Evolutionary conservation across 1,140 invertebrate species (phyloP).

Genomic region (Drosophila seguyi): DNA sequence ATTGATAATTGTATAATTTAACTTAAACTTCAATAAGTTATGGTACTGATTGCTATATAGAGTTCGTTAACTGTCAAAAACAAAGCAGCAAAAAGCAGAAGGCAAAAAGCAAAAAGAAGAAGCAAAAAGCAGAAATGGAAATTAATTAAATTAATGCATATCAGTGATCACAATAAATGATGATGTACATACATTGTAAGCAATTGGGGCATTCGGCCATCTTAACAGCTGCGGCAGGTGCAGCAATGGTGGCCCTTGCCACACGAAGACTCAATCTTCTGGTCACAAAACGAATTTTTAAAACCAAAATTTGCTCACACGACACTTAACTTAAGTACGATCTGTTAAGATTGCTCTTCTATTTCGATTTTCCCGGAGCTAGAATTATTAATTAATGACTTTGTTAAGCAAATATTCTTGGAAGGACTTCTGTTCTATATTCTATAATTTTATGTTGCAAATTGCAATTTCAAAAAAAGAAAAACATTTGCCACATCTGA

Average conservation of each 20-base stretch:
- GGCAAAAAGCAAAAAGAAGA: constrained; percentile 23
- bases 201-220: constrained; percentile 15
- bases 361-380: neutral
- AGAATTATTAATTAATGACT: neutral
- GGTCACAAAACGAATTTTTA: constrained; percentile 1
- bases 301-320: constrained; percentile 9
- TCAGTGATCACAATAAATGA: constrained; percentile 69
- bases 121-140: constrained; percentile 31
- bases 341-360: neutral
- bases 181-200: constrained; percentile 36
- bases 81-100: constrained; percentile 5
- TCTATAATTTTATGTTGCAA: neutral
- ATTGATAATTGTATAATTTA: constrained; percentile 32
- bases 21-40: constrained; percentile 28
- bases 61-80: constrained; percentile 15
- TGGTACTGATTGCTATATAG: constrained; percentile 30
- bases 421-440: neutral
- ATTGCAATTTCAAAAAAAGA: neutral
- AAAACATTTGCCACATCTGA: constrained; percentile 2
- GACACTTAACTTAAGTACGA: neutral
- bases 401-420: neutral
- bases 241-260: neutral
- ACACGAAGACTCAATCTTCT: constrained; percentile 1
- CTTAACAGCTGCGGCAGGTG: neutral
- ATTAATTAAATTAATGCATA: constrained; percentile 77